Evolutionary conservation across 2,113 vertebrate genomes (phyloP), one percentile per base, ranked within the genome.

Genomic region (Rhinolophus sinicus): DNA sequence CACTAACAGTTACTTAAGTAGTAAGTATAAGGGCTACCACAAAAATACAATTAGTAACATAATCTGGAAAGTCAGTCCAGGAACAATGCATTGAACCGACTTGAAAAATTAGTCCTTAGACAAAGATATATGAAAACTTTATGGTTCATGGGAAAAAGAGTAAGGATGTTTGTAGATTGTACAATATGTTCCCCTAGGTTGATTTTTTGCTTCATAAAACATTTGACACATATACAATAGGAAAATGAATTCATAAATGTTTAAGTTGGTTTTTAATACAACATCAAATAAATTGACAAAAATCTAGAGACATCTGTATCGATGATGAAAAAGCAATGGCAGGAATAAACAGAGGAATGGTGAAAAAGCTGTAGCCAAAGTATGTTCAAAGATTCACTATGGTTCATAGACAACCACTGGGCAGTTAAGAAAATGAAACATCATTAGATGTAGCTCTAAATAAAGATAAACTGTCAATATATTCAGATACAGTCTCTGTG

Each of bases 201-300:
- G 95, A 97, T 98, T 96, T 96, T 97, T 96, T 97, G 65, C 81
- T 97, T 95, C 93, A 93, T 90, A 94, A 96, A 88, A 70, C 76
- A 90, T 81, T 92, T 96, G 96, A 96, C 88, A 83, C 35, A 87
- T 72, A 83, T 76, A 95, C 73, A 95, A 89, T 24, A 91, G 77
- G 28, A 94, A 72, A 94, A 86, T 75, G 47, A 62, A 96, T 96
- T 97, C 73, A 88, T 94, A 96, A 88, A 38, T 82, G 35, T 82
- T 94, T 93, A 94, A 77, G 75, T 90, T 80, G 76, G 58, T 92
- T 93, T 92, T 92, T 95, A 95, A 95, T 76, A 94, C 35, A 96
- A 76, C 82, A 95, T 97, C 93, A 96, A 94, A 96, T 94, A 95
- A 94, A 73, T 35, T 96, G 97, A 93, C 94, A 93, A 94, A 92